Percentiles rank a stretch among this genome's conserved stretches.
Evolutionary conservation across 2,797 vertebrate genomes (phyloP).

Genomic region (Sylvia borin): DNA sequence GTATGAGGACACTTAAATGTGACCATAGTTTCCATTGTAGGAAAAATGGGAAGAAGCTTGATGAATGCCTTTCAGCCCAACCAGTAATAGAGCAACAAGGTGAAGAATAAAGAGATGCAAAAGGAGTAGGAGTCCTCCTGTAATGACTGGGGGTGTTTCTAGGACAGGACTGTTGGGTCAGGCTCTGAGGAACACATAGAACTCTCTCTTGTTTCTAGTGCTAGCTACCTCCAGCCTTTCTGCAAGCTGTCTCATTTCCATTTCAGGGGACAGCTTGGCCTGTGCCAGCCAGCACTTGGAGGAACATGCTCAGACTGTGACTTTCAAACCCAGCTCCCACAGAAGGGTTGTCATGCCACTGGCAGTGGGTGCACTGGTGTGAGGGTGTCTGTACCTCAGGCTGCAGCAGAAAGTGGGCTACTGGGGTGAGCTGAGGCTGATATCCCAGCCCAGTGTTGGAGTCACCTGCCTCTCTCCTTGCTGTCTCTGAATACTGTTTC

Average conservation of each 20-base stretch:
- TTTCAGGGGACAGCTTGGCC: not conserved
- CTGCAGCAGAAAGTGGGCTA: not conserved
- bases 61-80: not conserved
- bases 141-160: not conserved
- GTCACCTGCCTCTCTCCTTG: not conserved
- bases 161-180: not conserved
- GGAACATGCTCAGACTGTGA: not conserved
- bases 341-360: rapidly evolving
- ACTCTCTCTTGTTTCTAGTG: not conserved
- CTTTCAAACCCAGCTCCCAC: not conserved
- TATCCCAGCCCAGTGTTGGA: not conserved
- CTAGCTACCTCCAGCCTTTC: not conserved
- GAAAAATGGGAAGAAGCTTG: not conserved
- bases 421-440: not conserved
- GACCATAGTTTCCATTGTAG: not conserved
- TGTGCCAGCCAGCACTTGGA: not conserved
- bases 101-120: not conserved
- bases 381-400: not conserved
- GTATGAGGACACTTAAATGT: not conserved
- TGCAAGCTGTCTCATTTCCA: not conserved
- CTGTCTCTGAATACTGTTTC: not conserved
- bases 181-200: not conserved
- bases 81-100: not conserved
- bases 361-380: rapidly evolving
- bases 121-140: not conserved